Percentiles rank a stretch among this genome's conserved stretches.
Evolutionary conservation across 2,797 vertebrate genomes (phyloP).

Genomic region (Allobates femoralis): DNA sequence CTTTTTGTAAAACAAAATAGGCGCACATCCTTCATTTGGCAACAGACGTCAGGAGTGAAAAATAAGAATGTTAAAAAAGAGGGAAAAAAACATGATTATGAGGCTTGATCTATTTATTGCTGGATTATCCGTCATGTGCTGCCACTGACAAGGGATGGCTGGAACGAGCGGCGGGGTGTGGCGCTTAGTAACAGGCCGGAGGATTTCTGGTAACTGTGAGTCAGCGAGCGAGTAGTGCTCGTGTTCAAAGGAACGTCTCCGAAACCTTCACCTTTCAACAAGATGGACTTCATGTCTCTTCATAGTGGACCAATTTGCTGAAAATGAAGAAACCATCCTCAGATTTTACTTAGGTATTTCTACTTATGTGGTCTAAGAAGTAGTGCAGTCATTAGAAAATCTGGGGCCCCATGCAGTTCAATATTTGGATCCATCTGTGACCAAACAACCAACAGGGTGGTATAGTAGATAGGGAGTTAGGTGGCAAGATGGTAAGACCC

Average conservation of each 20-base stretch:
- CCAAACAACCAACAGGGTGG: no score
- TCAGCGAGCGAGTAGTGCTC: not conserved
- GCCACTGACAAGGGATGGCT: not conserved
- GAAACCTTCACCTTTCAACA: not conserved
- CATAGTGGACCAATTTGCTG: no score
- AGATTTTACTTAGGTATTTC: no score
- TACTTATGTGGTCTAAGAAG: no score
- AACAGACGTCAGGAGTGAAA: constrained; percentile 36
- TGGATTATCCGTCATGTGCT: constrained; percentile 16
- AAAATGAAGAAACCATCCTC: no score
- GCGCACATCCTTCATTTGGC: constrained; percentile 36
- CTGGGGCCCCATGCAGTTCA: no score
- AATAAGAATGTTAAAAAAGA: constrained; percentile 18
- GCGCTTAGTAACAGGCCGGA: not conserved
- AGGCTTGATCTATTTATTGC: constrained; percentile 43
- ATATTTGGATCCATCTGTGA: no score
- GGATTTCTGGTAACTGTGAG: not conserved
- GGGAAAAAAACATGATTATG: constrained; percentile 16
- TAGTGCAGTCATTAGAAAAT: no score
- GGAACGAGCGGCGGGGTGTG: constrained; percentile 37
- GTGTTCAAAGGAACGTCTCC: not conserved
- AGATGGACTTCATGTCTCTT: no score
- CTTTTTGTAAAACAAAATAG: constrained; percentile 30
- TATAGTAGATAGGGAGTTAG: no score
- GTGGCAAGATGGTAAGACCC: no score